Evolutionary conservation across 2,797 vertebrate genomes (phyloP).

Genomic region (Falco biarmicus): DNA sequence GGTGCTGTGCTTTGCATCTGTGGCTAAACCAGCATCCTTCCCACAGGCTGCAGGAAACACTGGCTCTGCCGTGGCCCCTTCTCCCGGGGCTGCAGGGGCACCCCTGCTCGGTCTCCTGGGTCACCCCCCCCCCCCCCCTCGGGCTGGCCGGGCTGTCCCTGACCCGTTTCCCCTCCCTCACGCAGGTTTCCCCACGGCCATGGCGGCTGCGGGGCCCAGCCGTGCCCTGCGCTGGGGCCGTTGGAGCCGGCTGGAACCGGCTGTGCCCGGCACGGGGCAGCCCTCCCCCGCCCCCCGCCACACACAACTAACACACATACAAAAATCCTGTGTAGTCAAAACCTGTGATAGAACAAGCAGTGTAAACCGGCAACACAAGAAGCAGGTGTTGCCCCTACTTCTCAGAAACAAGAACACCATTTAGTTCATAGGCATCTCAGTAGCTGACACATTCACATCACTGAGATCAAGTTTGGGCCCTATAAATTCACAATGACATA

Average conservation of each 20-base stretch:
- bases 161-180: accelerated
- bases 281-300: not conserved
- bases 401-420: not conserved
- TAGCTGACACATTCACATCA: not conserved
- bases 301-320: not conserved
- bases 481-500: not conserved
- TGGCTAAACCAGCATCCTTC: too few species aligned
- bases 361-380: not conserved
- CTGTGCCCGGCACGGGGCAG: too few species aligned
- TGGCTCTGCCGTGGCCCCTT: too few species aligned
- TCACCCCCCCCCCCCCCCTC: too few species aligned
- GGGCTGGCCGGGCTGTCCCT: not conserved
- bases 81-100: not conserved
- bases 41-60: not conserved
- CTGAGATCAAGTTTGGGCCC: not conserved
- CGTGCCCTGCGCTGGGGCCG: not conserved
- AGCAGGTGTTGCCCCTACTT: not conserved
- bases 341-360: not conserved
- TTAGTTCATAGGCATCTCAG: not conserved
- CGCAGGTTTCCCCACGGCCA: accelerated
- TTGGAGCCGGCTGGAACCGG: too few species aligned
- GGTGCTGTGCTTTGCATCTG: not conserved
- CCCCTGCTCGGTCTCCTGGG: accelerated
- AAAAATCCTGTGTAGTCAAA: not conserved
- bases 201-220: accelerated